Evolutionary conservation across 2,113 vertebrate species (phyloP), one percentile per base, ranked within the genome.

Genomic region (Balaenoptera acutorostrata): DNA sequence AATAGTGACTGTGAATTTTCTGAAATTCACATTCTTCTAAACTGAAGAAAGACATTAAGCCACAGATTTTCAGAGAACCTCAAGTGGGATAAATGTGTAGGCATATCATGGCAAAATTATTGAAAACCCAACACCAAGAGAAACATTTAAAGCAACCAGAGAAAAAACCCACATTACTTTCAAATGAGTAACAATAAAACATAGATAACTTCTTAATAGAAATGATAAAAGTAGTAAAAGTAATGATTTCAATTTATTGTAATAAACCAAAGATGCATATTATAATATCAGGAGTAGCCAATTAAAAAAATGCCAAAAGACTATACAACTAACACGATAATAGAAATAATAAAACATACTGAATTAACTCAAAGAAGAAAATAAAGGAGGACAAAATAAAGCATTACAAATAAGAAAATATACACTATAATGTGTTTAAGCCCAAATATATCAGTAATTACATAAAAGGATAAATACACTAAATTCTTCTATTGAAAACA

Each of bases 51-150:
- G 46, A 88, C 41, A 71, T 74, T 21, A 87, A 95, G 57, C 15
- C 81, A 95, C 81, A 90, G 13, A 95, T 87, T 89, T 97, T 61
- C 63, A 90, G 74, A 95, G 29, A 87, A 25, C 25, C 41, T 57
- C 49, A 57, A 71, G 59, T 64, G 74, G 36, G 5, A 52, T 69
- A 39, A 39, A 59, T 75, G 36, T 46, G 39, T 46, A 69, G 6
- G 8, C 11, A 21, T 44, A 66, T 68, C 36, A 57, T 5, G 89
- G 59, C 66, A 89, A 88, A 95, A 75, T 27, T 25, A 29, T 14
- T 71, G 39, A 81, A 88, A 93, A 81, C 75, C 21, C 33, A 49
- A 80, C 55, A 55, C 86, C 64, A 78, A 88, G 39, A 89, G 59
- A 44, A 52, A 82, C 6, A 68, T n/a, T 83, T 88, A 88, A 88